Conservation (phyloP, 2,797 vertebrate genomes). For the Simalia tracyae region DNA sequence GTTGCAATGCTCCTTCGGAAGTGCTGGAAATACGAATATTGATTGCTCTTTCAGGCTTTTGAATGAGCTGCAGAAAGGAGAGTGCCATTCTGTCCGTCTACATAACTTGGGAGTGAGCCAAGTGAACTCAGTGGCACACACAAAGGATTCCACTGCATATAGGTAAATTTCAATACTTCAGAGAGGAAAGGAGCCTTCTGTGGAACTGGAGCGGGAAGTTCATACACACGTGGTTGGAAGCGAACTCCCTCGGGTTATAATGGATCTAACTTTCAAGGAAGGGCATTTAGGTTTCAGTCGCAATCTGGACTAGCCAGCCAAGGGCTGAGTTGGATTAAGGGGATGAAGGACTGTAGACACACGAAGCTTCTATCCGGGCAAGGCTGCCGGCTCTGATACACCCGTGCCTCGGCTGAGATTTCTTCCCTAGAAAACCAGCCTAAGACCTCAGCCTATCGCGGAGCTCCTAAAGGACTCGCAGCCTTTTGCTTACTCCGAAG, state of each 20-base stretch:
- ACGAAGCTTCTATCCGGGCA: neutral
- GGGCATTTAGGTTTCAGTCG: neutral
- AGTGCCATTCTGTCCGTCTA: neutral
- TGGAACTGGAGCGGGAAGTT: slow-evolving; percentile 1
- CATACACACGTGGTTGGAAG: neutral
- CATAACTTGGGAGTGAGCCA: neutral
- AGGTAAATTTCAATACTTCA: neutral
- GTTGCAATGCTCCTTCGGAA: neutral
- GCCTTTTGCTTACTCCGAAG: neutral
- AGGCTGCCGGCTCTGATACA: neutral
- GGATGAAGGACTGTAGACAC: neutral
- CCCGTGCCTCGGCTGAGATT: neutral
- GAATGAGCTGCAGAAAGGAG: neutral
- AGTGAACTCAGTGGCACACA: neutral
- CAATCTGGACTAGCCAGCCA: neutral
- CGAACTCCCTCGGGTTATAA: neutral
- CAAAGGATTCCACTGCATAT: neutral
- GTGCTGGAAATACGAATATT: neutral
- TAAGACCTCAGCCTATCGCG: neutral
- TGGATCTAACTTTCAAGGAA: neutral
- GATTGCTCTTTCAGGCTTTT: neutral
- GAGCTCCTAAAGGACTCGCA: neutral
- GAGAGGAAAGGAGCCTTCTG: no score
- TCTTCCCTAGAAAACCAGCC: neutral
- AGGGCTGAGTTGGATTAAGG: neutral